These are phyloP conservation scores for Shinisaurus crocodilurus DNA, from an alignment of 2,113 vertebrate species.

Conservation along the genomic window DNA sequence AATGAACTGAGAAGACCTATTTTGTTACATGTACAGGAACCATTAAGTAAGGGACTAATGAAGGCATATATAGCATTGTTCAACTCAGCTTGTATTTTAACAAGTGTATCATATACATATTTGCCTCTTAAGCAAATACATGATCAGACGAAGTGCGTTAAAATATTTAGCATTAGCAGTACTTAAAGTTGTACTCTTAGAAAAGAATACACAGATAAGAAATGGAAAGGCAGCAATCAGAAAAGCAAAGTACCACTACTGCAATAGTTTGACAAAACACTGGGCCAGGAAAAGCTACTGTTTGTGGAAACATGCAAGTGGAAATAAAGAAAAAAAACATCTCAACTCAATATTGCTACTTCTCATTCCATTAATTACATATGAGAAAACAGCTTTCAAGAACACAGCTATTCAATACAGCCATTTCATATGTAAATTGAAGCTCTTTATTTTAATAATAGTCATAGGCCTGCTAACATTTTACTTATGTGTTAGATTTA, in stretches of 20 bases:
- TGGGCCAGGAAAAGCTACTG: background rate
- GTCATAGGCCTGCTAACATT: constrained; percentile 64
- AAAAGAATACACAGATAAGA: background rate
- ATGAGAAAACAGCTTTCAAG: constrained; percentile 39
- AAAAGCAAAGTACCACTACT: constrained; percentile 25
- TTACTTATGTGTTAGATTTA: constrained; percentile 85
- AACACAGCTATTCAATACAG: constrained; percentile 50
- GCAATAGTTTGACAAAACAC: background rate
- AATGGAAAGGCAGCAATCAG: background rate
- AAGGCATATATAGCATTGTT: background rate
- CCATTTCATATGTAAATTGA: constrained; percentile 33
- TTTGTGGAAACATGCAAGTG: background rate
- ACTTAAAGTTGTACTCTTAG: background rate
- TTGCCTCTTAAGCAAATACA: background rate
- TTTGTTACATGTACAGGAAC: background rate
- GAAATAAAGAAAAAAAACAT: constrained; percentile 32
- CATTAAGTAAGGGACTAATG: background rate
- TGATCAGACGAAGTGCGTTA: fast-evolving
- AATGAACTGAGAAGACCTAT: background rate
- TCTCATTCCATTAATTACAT: constrained; percentile 50
- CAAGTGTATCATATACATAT: fast-evolving
- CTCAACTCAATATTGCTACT: constrained; percentile 22
- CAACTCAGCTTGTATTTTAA: background rate
- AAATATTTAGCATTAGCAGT: fast-evolving
- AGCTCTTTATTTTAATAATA: constrained; percentile 50